A percentile compares a stretch with the other conserved stretches of the same genome.
Conservation (phyloP, 2,888 invertebrate genomes). For the Taenaris catops region DNA sequence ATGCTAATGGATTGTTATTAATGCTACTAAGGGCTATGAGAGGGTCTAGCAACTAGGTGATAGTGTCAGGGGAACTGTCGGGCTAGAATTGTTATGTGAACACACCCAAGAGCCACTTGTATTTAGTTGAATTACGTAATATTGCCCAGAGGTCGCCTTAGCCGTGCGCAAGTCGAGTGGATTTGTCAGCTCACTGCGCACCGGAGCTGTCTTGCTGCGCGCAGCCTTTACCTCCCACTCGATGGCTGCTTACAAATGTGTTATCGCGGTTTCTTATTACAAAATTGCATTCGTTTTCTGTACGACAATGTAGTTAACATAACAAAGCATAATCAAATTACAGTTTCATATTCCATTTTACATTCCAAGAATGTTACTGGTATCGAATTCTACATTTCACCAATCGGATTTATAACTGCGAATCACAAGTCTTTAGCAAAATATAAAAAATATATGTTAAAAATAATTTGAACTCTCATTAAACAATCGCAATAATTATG, state of each 20-base stretch:
- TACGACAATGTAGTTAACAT: conserved; percentile 44
- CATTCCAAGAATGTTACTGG: conserved; percentile 14
- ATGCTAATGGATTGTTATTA: conserved; percentile 43
- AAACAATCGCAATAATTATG: too few species aligned
- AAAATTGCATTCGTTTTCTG: conserved; percentile 58
- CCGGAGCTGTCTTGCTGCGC: conserved; percentile 54
- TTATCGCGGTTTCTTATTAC: conserved; percentile 73
- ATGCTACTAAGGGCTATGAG: conserved; percentile 32
- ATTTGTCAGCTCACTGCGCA: conserved; percentile 76
- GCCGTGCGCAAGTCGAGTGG: conserved; percentile 76
- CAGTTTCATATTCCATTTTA: conserved; percentile 32
- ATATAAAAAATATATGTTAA: background rate
- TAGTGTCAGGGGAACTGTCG: conserved; percentile 48
- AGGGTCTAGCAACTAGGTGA: conserved; percentile 40
- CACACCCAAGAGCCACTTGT: conserved; percentile 68
- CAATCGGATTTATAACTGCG: too few species aligned
- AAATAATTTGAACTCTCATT: background rate
- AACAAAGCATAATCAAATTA: conserved; percentile 61
- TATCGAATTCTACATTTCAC: too few species aligned
- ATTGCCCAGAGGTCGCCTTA: conserved; percentile 72
- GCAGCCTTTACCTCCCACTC: conserved; percentile 70
- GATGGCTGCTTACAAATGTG: conserved; percentile 50
- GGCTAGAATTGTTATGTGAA: conserved; percentile 54
- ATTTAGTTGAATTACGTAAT: conserved; percentile 74
- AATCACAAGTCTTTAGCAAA: too few species aligned